These are phyloP conservation scores for Penelope pileata DNA, from an alignment of 2,113 vertebrate species.

Conservation along the genomic window DNA sequence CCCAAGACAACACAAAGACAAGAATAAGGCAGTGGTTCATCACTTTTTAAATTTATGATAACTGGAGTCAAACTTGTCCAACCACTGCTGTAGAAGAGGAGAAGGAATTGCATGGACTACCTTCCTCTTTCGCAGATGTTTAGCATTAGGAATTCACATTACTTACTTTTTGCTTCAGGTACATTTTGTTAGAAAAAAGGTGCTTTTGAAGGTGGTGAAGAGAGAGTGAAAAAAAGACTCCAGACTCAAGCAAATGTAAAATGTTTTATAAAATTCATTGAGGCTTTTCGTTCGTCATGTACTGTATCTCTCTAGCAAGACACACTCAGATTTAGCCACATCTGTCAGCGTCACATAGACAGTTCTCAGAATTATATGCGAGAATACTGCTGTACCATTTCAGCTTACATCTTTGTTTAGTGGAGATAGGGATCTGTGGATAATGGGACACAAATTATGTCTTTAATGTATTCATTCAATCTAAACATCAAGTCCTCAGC, in stretches of 20 bases:
- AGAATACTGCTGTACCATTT: neutral
- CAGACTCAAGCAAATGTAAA: neutral
- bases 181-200: neutral
- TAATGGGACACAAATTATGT: neutral
- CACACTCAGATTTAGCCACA: neutral
- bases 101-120: neutral
- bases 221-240: neutral
- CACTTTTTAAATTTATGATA: neutral
- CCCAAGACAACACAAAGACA: neutral
- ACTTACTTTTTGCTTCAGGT: neutral
- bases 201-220: neutral
- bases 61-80: neutral
- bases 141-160: neutral
- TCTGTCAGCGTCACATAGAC: rapidly evolving
- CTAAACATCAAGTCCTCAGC: neutral
- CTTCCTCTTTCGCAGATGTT: neutral
- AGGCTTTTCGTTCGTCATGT: neutral
- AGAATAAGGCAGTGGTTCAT: neutral
- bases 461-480: neutral
- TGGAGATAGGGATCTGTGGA: neutral
- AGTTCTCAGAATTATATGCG: neutral
- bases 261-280: neutral
- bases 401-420: neutral
- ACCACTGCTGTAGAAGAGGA: neutral
- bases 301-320: neutral